Conservation (phyloP, 2,888 invertebrate genomes). For the Cylindroiulus punctatus region DNA sequence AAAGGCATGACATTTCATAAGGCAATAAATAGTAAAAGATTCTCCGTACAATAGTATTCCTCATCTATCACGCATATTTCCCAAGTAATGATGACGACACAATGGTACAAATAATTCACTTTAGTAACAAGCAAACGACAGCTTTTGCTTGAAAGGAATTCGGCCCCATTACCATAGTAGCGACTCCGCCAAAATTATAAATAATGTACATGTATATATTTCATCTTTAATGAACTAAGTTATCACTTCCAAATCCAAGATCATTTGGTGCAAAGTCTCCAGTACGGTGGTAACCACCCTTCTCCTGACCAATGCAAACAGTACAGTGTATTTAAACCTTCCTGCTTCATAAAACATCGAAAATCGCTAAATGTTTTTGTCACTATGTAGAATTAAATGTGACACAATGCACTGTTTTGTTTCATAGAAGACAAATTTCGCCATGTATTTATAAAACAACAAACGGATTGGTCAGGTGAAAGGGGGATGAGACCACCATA, state of each 20-base stretch:
- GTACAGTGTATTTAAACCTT: too few species aligned
- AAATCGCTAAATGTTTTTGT: too few species aligned
- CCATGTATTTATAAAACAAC: too few species aligned
- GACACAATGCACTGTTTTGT: too few species aligned
- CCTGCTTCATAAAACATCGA: too few species aligned
- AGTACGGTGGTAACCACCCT: too few species aligned
- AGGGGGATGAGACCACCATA: too few species aligned
- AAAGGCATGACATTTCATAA: too few species aligned
- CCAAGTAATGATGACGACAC: not conserved
- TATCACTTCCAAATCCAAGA: not conserved
- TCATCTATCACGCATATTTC: not conserved
- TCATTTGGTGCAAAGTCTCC: not conserved
- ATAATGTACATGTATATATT: not conserved
- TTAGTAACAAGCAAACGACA: not conserved
- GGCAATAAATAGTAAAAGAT: not conserved
- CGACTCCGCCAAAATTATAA: not conserved
- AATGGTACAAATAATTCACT: not conserved
- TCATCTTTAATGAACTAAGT: not conserved
- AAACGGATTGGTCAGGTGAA: too few species aligned
- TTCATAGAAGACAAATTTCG: too few species aligned
- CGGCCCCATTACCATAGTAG: not conserved
- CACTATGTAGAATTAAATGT: slow-evolving; percentile 19
- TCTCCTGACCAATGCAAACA: too few species aligned
- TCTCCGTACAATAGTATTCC: not conserved
- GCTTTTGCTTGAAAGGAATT: not conserved